phyloP scores from a whole-genome alignment of 2,888 invertebrate genomes.

The Atrina japonica region DNA sequence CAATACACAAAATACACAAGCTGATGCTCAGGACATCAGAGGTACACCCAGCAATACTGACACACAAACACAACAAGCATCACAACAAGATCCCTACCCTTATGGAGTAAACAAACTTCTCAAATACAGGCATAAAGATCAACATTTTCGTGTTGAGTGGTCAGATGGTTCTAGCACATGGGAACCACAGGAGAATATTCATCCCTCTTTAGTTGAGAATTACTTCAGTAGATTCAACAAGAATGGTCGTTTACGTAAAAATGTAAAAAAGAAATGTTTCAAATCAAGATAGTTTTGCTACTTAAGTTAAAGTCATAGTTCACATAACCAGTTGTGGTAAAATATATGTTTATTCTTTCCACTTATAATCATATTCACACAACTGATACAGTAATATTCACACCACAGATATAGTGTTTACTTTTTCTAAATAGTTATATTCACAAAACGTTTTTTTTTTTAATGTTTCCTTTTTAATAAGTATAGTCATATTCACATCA shows the following conservation, averaged over 20 bases:
- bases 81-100: no score
- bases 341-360: no score
- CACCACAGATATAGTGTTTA: no score
- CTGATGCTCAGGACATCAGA: neutral
- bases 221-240: slow-evolving; percentile 5
- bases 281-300: neutral
- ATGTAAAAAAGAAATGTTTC: neutral
- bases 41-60: neutral
- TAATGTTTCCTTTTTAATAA: no score
- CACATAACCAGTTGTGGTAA: no score
- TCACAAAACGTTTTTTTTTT: no score
- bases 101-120: neutral
- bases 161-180: slow-evolving; percentile 7
- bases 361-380: no score
- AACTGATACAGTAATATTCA: no score
- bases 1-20: neutral
- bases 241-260: slow-evolving; percentile 1
- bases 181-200: slow-evolving; percentile 24
- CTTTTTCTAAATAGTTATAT: no score
- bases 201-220: slow-evolving; percentile 7
- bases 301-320: neutral
- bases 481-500: no score
- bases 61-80: neutral
- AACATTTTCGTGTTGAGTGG: slow-evolving; percentile 17
- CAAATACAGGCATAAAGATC: neutral